Evolutionary conservation across 2,888 invertebrate species (phyloP), one percentile per base, ranked within the genome.

Genomic region (Melinaea marsaeus): DNA sequence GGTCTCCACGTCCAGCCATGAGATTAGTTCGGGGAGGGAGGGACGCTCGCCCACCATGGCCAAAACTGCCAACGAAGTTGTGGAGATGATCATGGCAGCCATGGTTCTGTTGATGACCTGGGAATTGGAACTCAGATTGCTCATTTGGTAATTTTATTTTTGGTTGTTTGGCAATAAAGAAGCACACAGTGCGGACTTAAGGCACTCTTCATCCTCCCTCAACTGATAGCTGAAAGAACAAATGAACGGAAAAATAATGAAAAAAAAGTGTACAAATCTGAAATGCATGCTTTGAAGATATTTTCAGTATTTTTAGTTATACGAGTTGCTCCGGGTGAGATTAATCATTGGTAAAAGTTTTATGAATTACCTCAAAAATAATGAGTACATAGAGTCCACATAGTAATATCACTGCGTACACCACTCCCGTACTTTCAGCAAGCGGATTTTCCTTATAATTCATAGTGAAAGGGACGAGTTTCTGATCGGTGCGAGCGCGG

Each of bases 1-100:
- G 0, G 97, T 95, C 76, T 97, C 97, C 72, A 95, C 92, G 73
- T 98, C 97, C 73, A 98, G 93, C 97, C 97, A 98, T 4, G 95
- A 93, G 6, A 97, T 92, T 55, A 98, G 92, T 81, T 95, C 95
- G 0, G 91, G 87, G 79, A 96, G 92, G 0, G 94, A 92, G 0
- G 98, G 97, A 61, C 96, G 92, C 88, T 95, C 94, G 63, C 96
- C 94, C 22, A 95, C 86, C 0, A 93, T 85, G 0, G 97, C 94
- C 57, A 98, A 83, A 1, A 95, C 93, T 0, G 95, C 96, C 13
- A 98, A 89, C 0, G 96, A 94, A 62, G 95, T 91, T 0, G 95
- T 94, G 0, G 97, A 95, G 0, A 95, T 95, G 9, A 97, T 79
- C 77, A 97, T 93, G 0, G 97, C 97, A 0, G 97, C 96, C 71